Conservation (phyloP, 2,797 vertebrate genomes). For the Gymnodraco acuticeps region DNA sequence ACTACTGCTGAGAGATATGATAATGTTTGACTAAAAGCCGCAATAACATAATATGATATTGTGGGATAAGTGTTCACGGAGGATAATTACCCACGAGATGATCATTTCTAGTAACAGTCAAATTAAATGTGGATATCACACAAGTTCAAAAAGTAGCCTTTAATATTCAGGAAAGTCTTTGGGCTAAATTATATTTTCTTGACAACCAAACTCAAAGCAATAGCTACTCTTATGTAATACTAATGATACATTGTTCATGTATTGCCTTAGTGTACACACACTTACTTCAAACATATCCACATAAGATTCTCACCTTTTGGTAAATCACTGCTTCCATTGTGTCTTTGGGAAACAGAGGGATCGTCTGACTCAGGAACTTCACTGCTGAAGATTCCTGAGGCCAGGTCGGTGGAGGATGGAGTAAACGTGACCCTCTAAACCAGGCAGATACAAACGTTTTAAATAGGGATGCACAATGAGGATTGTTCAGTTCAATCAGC, state of each 20-base stretch:
- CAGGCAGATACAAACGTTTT: background rate
- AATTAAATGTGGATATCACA: background rate
- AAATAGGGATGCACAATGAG: too few relatives aligned
- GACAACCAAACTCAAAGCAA: too few relatives aligned
- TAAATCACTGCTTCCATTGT: slow-evolving; percentile 5
- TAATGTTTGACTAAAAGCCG: background rate
- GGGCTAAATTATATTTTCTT: background rate
- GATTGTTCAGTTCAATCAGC: too few relatives aligned
- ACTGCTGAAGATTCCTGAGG: slow-evolving; percentile 79
- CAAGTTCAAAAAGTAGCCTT: background rate
- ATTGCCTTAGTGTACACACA: background rate
- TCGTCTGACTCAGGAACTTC: slow-evolving; percentile 48
- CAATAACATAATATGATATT: too few relatives aligned
- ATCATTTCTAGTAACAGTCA: background rate
- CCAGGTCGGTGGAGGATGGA: slow-evolving; percentile 73
- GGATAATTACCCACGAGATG: background rate
- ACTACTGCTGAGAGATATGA: background rate
- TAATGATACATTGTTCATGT: background rate
- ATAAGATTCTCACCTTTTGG: slow-evolving; percentile 51
- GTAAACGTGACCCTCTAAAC: slow-evolving; percentile 88
- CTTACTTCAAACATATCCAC: background rate
- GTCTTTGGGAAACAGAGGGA: background rate
- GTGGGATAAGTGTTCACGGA: background rate
- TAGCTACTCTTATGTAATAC: background rate
- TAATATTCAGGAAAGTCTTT: background rate